Evolutionary conservation across 1,140 invertebrate genomes (phyloP).

Genomic region (Camponotus pennsylvanicus): DNA sequence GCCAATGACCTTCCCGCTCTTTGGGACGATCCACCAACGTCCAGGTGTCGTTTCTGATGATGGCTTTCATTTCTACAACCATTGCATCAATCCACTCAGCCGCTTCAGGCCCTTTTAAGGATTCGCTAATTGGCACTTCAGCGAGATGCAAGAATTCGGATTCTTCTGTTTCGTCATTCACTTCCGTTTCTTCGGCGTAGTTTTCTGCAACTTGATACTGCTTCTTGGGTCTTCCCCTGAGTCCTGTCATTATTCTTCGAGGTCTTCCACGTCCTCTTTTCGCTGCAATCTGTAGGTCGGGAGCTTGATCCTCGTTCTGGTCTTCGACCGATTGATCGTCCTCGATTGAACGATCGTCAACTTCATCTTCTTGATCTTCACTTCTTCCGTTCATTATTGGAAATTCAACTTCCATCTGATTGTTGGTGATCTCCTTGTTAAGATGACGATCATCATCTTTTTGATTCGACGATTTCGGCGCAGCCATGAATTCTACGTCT

Average conservation of each 20-base stretch:
- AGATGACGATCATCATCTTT: too few relatives aligned
- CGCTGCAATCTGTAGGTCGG: background rate
- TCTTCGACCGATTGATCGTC: background rate
- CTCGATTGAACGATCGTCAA: too few relatives aligned
- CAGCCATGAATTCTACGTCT: background rate
- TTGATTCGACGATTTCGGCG: background rate
- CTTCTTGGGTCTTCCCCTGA: background rate
- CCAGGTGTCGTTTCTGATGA: background rate
- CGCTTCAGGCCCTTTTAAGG: background rate
- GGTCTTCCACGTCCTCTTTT: background rate
- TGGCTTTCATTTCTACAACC: background rate
- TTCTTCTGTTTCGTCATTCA: background rate
- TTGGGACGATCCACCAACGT: background rate
- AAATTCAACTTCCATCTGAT: background rate
- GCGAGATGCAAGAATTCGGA: background rate
- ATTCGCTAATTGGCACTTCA: background rate
- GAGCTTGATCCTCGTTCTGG: background rate
- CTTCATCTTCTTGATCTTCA: too few relatives aligned
- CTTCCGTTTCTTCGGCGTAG: too few relatives aligned
- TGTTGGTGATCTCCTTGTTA: background rate
- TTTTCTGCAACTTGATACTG: too few relatives aligned
- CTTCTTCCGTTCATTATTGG: too few relatives aligned
- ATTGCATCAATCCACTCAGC: background rate
- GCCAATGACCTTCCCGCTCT: background rate
- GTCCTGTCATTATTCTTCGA: background rate